Conservation (phyloP, 2,113 vertebrate species). For the Mobula hypostoma region DNA sequence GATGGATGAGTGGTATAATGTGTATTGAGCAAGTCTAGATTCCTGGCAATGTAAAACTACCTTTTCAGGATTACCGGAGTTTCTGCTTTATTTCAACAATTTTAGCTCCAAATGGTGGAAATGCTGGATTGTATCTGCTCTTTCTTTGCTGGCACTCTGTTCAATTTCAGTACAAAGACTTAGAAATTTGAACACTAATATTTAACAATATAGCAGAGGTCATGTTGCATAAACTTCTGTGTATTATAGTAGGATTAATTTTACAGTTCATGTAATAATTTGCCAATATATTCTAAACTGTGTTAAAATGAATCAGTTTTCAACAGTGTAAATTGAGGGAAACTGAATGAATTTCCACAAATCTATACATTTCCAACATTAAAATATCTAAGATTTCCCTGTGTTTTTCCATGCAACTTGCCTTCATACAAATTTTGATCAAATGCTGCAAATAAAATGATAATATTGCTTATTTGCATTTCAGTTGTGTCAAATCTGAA, state of each 20-base stretch:
- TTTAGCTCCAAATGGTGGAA: conserved; percentile 67
- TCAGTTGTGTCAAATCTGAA: neutral
- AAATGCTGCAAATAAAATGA: neutral
- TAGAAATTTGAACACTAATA: conserved; percentile 34
- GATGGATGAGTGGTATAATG: conserved; percentile 76
- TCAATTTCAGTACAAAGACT: conserved; percentile 40
- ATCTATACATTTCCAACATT: neutral
- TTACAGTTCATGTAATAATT: neutral
- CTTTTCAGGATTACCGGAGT: conserved; percentile 76
- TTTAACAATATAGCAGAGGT: conserved; percentile 41
- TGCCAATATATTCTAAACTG: neutral
- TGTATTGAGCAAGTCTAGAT: conserved; percentile 74
- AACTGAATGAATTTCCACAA: neutral
- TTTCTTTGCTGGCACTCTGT: conserved; percentile 37
- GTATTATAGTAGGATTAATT: conserved; percentile 14
- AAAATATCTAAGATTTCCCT: neutral
- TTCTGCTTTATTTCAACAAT: conserved; percentile 76
- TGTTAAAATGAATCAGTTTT: neutral
- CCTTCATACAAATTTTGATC: neutral
- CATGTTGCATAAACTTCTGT: conserved; percentile 38
- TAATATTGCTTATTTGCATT: neutral
- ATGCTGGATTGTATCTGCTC: conserved; percentile 40
- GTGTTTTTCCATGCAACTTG: neutral
- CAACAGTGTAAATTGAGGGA: neutral
- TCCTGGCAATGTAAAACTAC: conserved; percentile 66